Evolutionary conservation across 1,140 invertebrate genomes (phyloP).

Genomic region (Callitettix versicolor): DNA sequence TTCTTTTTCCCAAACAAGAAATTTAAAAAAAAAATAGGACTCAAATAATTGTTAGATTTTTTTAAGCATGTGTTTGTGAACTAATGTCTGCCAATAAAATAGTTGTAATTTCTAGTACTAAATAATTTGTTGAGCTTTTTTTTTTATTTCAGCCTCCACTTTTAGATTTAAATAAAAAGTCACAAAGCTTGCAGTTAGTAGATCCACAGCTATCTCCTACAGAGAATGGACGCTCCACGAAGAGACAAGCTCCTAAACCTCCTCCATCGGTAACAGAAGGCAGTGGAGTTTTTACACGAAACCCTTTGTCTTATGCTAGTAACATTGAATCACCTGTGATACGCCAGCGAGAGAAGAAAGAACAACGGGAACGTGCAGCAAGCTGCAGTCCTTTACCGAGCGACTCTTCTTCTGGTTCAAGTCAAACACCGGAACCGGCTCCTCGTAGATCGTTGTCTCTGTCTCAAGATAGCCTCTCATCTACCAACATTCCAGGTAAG

Average conservation of each 20-base stretch:
- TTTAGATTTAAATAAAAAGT: too few relatives aligned
- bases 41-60: too few relatives aligned
- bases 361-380: conserved; percentile 52
- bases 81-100: too few relatives aligned
- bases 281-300: too few relatives aligned
- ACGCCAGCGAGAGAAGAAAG: conserved; percentile 44
- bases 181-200: too few relatives aligned
- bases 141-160: too few relatives aligned
- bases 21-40: too few relatives aligned
- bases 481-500: not conserved
- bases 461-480: conserved; percentile 9
- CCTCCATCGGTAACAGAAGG: conserved; percentile 4
- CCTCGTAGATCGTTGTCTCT: conserved; percentile 5
- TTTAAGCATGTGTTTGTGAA: too few relatives aligned
- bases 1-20: too few relatives aligned
- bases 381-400: conserved; percentile 53
- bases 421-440: conserved; percentile 5
- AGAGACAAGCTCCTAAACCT: conserved; percentile 23
- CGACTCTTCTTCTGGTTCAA: conserved; percentile 18
- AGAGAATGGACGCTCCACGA: conserved; percentile 17
- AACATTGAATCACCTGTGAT: not conserved
- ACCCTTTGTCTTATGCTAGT: not conserved
- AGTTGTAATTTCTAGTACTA: too few relatives aligned
- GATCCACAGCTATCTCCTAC: too few relatives aligned
- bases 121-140: too few relatives aligned